Base-by-base conservation (phyloP, 2,888 invertebrate genomes). In the Byasa hedistus region DNA sequence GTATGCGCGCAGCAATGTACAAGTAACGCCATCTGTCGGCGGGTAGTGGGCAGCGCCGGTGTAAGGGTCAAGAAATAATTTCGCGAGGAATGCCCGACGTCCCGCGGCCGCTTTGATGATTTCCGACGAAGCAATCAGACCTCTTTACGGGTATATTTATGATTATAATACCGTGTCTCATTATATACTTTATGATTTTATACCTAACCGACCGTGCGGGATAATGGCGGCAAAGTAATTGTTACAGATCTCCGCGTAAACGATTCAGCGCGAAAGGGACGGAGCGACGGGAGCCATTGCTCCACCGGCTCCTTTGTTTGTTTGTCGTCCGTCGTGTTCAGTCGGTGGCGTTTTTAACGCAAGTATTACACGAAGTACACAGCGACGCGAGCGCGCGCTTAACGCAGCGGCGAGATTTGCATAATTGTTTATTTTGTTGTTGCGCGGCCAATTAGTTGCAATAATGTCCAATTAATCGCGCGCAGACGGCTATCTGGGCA, bases 81-180 rank as follows among this genome's bases (percentile, higher is more conserved):
- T 83, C 70, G 79, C 77, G 76, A 81, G 80, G 90, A 89, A 91
- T 91, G 84, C 78, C 70, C 76, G 83, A 77, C 84, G 80, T 81
- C 80, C 79, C 77, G 88, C 89, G 89, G 89, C 77, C 75, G 82
- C 91, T 91, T 91, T 91, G 91, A 91, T 83, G 86, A 80, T 78
- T 89, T 87, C 91, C 91, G 87, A 89, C 89, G 88, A 87, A 87
- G 90, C 88, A 91, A 91, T 91, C 91, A 90, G 86, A 76, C 85
- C 89, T 86, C 85, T 85, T 91, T 91, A 90, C 87, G 81, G 86
- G 82, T 86, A 89, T 91, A 91, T 91, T 91, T 91, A 91, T 86
- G 89, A 90, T 91, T 90, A 89, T 91, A 91, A 91, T 90, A 91
- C 89, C 83, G 80, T 81, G 87, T 84, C 87, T 87, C 87, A 85